phyloP scores from a whole-genome alignment of 2,888 invertebrate species.

The Troides aeacus region DNA sequence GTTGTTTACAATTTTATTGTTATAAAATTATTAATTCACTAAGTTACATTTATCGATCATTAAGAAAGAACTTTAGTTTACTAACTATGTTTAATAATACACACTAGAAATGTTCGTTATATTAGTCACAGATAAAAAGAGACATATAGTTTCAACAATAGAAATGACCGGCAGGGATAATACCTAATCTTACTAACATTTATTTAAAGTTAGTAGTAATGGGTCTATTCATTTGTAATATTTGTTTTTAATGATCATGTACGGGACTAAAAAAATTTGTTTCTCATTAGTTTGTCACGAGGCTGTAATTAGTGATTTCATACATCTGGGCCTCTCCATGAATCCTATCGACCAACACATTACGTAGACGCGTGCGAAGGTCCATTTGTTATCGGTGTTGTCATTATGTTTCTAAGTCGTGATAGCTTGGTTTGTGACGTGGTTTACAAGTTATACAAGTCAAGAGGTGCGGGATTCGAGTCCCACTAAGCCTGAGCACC shows the following conservation, averaged over 20 bases:
- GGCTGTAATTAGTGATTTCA: conserved; percentile 10
- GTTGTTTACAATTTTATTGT: no score
- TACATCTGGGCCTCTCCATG: not conserved
- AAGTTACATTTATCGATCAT: no score
- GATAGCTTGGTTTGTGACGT: no score
- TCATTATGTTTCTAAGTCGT: no score
- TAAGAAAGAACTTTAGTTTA: no score
- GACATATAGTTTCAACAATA: not conserved
- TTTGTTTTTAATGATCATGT: conserved; percentile 7
- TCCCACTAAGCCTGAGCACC: no score
- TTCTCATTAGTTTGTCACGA: conserved; percentile 16
- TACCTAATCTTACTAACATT: conserved; percentile 4
- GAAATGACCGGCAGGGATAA: conserved; percentile 9
- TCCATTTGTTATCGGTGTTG: not conserved
- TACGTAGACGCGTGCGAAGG: not conserved
- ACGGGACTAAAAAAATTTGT: not conserved
- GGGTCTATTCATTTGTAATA: conserved; percentile 3
- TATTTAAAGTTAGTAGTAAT: conserved; percentile 6
- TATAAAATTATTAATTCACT: no score
- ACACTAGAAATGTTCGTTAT: not conserved
- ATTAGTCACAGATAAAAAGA: not conserved
- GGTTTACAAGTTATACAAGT: no score
- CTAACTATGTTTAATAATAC: no score
- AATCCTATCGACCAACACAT: not conserved
- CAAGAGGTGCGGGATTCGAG: no score